These are phyloP conservation scores for Neodiprion fabricii DNA, from an alignment of 1,140 invertebrate genomes.

Conservation along the genomic window DNA sequence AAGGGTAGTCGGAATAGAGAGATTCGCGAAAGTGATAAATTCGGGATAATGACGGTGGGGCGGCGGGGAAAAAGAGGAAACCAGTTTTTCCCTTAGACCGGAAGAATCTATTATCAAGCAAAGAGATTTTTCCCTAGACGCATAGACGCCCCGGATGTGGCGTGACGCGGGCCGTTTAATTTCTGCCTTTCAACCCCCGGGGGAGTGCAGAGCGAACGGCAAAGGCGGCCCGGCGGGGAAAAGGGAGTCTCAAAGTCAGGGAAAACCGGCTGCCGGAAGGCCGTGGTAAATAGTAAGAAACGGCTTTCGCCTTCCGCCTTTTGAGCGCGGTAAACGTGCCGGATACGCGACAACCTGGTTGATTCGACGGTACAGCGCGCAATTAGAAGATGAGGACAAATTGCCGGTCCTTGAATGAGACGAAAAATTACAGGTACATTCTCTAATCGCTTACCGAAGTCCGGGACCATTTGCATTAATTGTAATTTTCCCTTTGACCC, in stretches of 20 bases:
- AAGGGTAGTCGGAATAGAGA: not conserved
- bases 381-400: not conserved
- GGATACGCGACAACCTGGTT: not conserved
- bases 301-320: not conserved
- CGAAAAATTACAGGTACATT: not conserved
- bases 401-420: not conserved
- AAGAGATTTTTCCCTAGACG: too few relatives aligned
- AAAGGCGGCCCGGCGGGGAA: not conserved
- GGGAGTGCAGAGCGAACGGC: not conserved
- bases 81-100: too few relatives aligned
- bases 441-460: not conserved
- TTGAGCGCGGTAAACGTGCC: not conserved
- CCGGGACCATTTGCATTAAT: not conserved
- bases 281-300: not conserved
- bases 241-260: not conserved
- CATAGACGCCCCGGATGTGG: too few relatives aligned
- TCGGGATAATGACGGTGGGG: not conserved
- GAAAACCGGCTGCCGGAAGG: not conserved
- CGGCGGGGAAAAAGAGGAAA: too few relatives aligned
- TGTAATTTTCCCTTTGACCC: not conserved
- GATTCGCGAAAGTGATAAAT: not conserved
- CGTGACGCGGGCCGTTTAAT: not conserved
- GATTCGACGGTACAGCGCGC: not conserved
- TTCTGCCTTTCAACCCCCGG: not conserved
- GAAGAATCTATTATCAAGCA: too few relatives aligned